Conservation (phyloP, 2,888 invertebrate genomes). For the Agrilus mali region DNA sequence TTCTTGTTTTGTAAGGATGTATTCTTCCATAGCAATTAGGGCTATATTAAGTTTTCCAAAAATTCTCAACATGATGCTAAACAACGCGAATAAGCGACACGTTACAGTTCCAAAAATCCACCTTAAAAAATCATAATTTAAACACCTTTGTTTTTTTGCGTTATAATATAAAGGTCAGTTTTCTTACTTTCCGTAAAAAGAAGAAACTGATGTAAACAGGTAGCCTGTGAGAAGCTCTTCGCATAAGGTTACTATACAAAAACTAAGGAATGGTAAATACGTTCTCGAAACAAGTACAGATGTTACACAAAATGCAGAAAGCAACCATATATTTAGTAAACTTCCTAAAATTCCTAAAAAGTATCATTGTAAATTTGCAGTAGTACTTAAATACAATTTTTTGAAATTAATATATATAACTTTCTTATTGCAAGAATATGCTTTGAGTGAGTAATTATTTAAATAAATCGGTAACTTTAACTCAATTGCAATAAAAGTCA, state of each 20-base stretch:
- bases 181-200: no score
- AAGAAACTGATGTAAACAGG: no score
- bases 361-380: background rate
- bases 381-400: no score
- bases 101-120: slow-evolving; percentile 42
- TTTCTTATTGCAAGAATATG: no score
- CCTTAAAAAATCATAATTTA: slow-evolving; percentile 27
- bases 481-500: no score
- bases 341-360: slow-evolving; percentile 40
- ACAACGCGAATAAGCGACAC: slow-evolving; percentile 43
- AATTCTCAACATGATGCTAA: slow-evolving; percentile 42
- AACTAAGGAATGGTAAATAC: slow-evolving; percentile 41
- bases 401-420: no score
- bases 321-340: slow-evolving; percentile 44
- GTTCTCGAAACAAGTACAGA: slow-evolving; percentile 40
- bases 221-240: no score
- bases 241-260: slow-evolving; percentile 27
- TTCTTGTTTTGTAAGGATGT: slow-evolving; percentile 36
- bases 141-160: no score
- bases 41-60: slow-evolving; percentile 41
- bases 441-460: no score
- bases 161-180: no score
- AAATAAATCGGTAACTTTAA: no score
- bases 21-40: slow-evolving; percentile 39
- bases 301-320: slow-evolving; percentile 42